Evolutionary conservation across 2,797 vertebrate species (phyloP), one percentile per base, ranked within the genome.

Genomic region (Podargus strigoides): DNA sequence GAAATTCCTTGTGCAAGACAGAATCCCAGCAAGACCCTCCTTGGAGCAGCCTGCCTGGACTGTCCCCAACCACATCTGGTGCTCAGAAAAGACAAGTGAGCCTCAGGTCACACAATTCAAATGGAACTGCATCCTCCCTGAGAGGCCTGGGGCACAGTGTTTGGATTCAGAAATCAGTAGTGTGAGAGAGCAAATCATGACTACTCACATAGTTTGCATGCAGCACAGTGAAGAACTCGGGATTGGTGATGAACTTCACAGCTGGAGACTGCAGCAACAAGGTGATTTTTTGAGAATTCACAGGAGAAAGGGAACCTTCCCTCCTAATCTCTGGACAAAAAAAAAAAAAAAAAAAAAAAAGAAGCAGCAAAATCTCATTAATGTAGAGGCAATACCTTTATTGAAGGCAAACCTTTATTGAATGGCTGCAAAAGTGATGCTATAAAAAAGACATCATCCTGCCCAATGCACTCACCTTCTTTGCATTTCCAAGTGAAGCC

Each of bases 181-280:
- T 5, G 26, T 0, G 5, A 76, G 28, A 91, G 7, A 47, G 20
- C 20, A 87, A 89, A 67, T 56, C 5, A 6, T 19, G 42, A 74
- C 49, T 76, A 98, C 99, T 99, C 94, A 99, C 99, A 93, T 99
- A 99, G 97, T 99, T 99, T 93, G 98, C 98, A 56, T 99, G 99
- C 87, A 99, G 97, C 93, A 99, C 97, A 14, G 99, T 99, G 98
- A 99, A 99, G 97, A 99, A 99, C 80, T 99, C 99, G 0, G 99
- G 99, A 95, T 99, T 99, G 87, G 99, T 99, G 97, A 99, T 98
- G 95, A 99, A 99, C 98, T 99, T 99, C 96, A 99, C 99, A 8
- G 99, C 98, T 63, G 99, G 99, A 76, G 98, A 99, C 89, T 99
- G 99, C 50, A 99, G 98, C 91, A 99, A 97, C 88, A 99, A 97